Percentiles rank a stretch among this genome's conserved stretches.
phyloP scores from a whole-genome alignment of 2,888 invertebrate genomes.

The Hylaea fasciaria region DNA sequence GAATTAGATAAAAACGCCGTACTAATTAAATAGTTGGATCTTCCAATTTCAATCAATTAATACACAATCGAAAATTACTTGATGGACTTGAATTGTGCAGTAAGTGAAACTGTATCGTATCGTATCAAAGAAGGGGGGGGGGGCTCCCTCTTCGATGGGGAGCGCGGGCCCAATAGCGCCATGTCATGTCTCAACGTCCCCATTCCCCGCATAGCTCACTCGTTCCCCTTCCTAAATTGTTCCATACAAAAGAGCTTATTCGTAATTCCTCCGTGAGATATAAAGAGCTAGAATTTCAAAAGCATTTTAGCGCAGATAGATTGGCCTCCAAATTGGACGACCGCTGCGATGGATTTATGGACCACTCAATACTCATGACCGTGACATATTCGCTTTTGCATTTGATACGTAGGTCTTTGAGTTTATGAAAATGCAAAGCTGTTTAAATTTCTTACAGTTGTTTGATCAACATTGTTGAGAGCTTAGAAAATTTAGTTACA shows the following conservation, averaged over 20 bases:
- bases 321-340: conserved; percentile 25
- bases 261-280: conserved; percentile 7
- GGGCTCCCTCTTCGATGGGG: background rate
- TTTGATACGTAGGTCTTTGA: background rate
- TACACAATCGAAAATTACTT: too few species aligned
- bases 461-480: too few species aligned
- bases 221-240: conserved; percentile 2
- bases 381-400: conserved; percentile 14
- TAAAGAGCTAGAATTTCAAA: conserved; percentile 14
- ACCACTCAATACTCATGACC: conserved; percentile 18
- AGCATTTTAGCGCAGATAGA: conserved; percentile 17
- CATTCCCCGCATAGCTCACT: background rate
- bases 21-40: too few species aligned
- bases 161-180: background rate
- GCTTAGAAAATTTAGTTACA: too few species aligned
- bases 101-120: too few species aligned
- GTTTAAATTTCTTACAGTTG: too few species aligned
- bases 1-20: too few species aligned
- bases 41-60: too few species aligned
- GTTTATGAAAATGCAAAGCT: too few species aligned
- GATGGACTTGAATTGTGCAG: too few species aligned
- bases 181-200: background rate
- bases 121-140: too few species aligned
- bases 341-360: conserved; percentile 17
- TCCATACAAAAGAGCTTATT: conserved; percentile 14